Conservation (phyloP, 2,888 invertebrate species). For the Stenurella melanura region DNA sequence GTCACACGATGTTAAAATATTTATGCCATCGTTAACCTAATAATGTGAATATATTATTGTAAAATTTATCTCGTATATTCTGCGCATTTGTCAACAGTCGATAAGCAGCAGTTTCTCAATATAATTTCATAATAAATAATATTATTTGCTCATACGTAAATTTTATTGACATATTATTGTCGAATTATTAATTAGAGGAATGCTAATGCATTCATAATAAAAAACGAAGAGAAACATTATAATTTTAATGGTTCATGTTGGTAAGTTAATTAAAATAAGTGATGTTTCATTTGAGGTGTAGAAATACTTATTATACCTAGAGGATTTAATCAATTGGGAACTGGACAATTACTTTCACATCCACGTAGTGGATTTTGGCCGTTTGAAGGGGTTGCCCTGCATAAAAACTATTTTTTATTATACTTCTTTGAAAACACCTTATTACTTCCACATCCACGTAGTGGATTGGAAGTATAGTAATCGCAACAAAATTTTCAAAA, state of each 20-base stretch:
- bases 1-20: not conserved
- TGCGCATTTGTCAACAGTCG: constrained; percentile 2
- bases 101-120: not conserved
- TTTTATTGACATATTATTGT: not conserved
- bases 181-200: constrained; percentile 1
- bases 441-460: too few species aligned
- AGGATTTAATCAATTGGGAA: too few species aligned
- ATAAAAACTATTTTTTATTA: too few species aligned
- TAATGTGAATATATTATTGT: not conserved
- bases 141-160: not conserved
- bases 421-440: too few species aligned
- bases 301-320: not conserved
- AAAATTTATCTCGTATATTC: constrained; percentile 1
- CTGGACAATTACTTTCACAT: too few species aligned
- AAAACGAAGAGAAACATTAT: not conserved
- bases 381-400: too few species aligned
- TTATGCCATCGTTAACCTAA: constrained; percentile 8
- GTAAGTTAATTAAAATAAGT: not conserved
- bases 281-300: not conserved
- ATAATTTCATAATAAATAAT: constrained; percentile 2
- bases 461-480: too few species aligned
- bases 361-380: too few species aligned
- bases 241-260: not conserved
- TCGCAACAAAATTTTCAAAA: too few species aligned
- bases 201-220: not conserved